phyloP scores from a whole-genome alignment of 2,113 vertebrate genomes.

The Cyphotilapia sp. region DNA sequence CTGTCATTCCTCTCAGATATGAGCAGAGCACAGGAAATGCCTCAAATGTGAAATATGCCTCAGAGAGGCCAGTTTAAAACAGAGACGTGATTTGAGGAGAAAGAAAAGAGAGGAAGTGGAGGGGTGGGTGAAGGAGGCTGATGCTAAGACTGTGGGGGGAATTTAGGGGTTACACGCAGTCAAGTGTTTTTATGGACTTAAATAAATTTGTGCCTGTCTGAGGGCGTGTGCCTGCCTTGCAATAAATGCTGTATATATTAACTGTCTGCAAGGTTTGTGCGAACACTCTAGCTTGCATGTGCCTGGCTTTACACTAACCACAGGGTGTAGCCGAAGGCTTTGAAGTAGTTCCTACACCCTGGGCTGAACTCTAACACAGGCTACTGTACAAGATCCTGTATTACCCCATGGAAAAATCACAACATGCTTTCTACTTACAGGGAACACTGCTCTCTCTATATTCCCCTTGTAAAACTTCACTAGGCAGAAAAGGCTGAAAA shows the following conservation, averaged over 20 bases:
- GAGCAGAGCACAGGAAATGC: slow-evolving; percentile 54
- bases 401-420: slow-evolving; percentile 32
- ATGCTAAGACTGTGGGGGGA: not conserved
- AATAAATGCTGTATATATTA: not conserved
- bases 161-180: not conserved
- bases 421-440: not conserved
- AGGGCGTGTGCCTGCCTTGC: not conserved
- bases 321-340: slow-evolving; percentile 57
- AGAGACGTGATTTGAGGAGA: not conserved
- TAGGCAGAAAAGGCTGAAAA: not conserved
- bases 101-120: slow-evolving; percentile 16
- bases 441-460: slow-evolving; percentile 1
- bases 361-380: slow-evolving; percentile 41
- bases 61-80: slow-evolving; percentile 9
- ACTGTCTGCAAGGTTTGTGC: slow-evolving; percentile 1
- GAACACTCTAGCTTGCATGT: not conserved
- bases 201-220: slow-evolving; percentile 17
- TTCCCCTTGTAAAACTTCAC: not conserved
- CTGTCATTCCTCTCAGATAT: slow-evolving; percentile 1
- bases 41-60: slow-evolving; percentile 45
- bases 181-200: slow-evolving; percentile 30
- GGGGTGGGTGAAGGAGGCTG: not conserved
- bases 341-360: slow-evolving; percentile 42
- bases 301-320: slow-evolving; percentile 44
- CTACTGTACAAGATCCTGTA: slow-evolving; percentile 27